Evolutionary conservation across 2,888 invertebrate genomes (phyloP).

Genomic region (Isoperla grammatica): DNA sequence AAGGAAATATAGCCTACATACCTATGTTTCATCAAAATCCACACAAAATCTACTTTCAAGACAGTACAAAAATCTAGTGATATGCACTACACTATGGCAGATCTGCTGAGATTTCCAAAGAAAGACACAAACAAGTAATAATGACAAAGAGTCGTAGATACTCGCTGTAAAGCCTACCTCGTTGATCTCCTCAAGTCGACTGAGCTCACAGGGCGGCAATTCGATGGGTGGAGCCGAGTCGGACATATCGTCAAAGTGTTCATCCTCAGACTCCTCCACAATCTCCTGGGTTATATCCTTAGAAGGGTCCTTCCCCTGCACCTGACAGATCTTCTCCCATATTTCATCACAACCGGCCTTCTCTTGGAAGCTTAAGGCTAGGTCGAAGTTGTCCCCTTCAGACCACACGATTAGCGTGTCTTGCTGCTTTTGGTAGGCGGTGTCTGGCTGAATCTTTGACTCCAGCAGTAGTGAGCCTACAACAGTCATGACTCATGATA

Average conservation of each 20-base stretch:
- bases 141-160: too few species aligned
- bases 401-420: slow-evolving; percentile 99
- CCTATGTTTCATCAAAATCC: neutral
- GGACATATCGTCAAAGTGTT: slow-evolving; percentile 93
- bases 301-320: slow-evolving; percentile 98
- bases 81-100: too few species aligned
- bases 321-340: slow-evolving; percentile 99
- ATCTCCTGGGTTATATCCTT: slow-evolving; percentile 97
- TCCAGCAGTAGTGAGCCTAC: slow-evolving; percentile 79
- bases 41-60: neutral
- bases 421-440: slow-evolving; percentile 97
- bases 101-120: too few species aligned
- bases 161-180: too few species aligned
- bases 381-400: slow-evolving; percentile 97
- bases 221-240: slow-evolving; percentile 92
- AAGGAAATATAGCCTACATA: neutral
- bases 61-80: neutral
- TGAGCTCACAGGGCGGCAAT: slow-evolving; percentile 91
- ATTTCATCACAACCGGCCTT: slow-evolving; percentile 99
- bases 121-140: too few species aligned
- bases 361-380: slow-evolving; percentile 99
- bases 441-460: slow-evolving; percentile 97
- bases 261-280: slow-evolving; percentile 94
- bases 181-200: slow-evolving; percentile 90
- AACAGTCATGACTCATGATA: too few species aligned